Conservation (phyloP, 1,140 invertebrate species). For the Megathymus violae region DNA sequence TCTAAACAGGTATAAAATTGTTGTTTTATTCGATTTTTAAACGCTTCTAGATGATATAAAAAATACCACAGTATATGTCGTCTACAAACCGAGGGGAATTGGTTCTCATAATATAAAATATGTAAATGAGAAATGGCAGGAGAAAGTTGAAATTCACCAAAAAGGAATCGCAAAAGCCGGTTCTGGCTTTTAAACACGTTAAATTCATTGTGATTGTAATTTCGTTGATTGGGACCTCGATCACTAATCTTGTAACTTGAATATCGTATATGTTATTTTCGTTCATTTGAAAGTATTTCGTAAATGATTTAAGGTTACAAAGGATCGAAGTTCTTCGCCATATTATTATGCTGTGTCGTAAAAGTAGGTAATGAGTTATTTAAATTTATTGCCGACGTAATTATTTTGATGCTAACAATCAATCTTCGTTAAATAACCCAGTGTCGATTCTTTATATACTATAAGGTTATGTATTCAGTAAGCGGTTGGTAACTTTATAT, state of each 20-base stretch:
- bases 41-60: no score
- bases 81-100: no score
- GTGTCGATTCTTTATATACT: conserved; percentile 8
- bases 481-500: conserved; percentile 55
- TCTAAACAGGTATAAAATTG: no score
- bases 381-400: no score
- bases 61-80: no score
- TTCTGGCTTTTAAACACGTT: conserved; percentile 5
- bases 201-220: conserved; percentile 15
- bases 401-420: neutral
- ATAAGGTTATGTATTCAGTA: conserved; percentile 35
- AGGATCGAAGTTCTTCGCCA: neutral
- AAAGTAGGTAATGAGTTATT: neutral
- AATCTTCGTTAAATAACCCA: neutral
- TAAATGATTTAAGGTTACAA: neutral
- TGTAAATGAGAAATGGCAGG: conserved; percentile 6
- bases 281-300: neutral
- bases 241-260: conserved; percentile 3
- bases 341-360: neutral
- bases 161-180: conserved; percentile 19
- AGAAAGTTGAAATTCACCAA: conserved; percentile 25
- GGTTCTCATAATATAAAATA: no score
- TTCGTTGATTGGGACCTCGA: neutral
- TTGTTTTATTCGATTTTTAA: no score
- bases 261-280: conserved; percentile 1